Conservation (phyloP, 1,140 invertebrate species). For the Phthorimaea operculella region DNA sequence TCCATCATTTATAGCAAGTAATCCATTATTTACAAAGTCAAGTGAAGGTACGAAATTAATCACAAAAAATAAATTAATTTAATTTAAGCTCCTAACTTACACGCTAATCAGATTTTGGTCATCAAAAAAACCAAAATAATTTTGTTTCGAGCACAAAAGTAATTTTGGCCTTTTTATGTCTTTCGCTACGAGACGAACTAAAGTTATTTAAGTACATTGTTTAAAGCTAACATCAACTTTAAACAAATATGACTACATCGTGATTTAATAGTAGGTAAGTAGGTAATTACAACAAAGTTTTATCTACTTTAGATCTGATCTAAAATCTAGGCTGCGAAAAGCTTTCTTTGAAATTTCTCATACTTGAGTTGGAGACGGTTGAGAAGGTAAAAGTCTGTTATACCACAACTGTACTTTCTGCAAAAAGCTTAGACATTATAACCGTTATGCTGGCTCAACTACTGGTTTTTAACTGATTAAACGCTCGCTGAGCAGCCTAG, state of each 20-base stretch:
- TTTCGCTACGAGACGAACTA: constrained; percentile 36
- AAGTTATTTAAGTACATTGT: constrained; percentile 48
- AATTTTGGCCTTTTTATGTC: constrained; percentile 36
- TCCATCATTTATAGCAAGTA: constrained; percentile 57
- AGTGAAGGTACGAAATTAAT: constrained; percentile 56
- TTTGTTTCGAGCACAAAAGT: constrained; percentile 34
- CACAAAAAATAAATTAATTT: constrained; percentile 60
- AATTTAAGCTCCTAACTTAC: constrained; percentile 49
- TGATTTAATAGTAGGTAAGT: constrained; percentile 5
- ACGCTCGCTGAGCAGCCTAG: too few species aligned
- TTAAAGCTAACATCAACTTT: constrained; percentile 51
- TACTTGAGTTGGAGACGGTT: too few species aligned
- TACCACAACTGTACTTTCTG: neutral
- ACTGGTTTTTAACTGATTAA: too few species aligned
- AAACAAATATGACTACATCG: constrained; percentile 31
- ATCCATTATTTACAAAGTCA: constrained; percentile 57
- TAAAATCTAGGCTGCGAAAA: neutral
- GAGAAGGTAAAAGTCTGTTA: too few species aligned
- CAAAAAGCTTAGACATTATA: neutral
- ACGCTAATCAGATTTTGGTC: constrained; percentile 52
- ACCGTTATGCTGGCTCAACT: too few species aligned
- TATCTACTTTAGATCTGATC: neutral
- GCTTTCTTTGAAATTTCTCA: neutral
- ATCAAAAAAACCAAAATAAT: constrained; percentile 40
- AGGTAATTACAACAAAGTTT: constrained; percentile 4